phyloP scores from a whole-genome alignment of 2,797 vertebrate genomes.

The Enteromius thamalakanensis region DNA sequence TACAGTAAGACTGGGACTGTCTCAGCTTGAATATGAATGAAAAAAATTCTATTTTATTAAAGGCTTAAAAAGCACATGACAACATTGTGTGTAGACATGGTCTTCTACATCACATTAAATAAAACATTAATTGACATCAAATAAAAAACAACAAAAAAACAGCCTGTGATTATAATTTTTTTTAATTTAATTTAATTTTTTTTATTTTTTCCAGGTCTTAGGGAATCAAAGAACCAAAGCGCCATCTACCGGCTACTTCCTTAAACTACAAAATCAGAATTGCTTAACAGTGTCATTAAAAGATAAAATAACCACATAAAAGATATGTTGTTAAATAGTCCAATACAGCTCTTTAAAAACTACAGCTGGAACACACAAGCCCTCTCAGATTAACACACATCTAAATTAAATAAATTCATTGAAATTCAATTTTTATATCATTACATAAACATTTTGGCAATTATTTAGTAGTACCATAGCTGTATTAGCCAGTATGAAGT shows the following conservation, averaged over 20 bases:
- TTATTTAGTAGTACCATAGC: background rate
- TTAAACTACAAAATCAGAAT: background rate
- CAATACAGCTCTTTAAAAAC: background rate
- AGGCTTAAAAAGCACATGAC: background rate
- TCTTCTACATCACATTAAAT: background rate
- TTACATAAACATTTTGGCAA: background rate
- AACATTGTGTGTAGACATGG: background rate
- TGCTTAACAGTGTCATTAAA: background rate
- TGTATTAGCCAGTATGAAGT: too few relatives aligned
- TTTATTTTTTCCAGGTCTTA: too few relatives aligned
- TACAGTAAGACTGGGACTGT: conserved; percentile 93
- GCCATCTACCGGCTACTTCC: conserved; percentile 26
- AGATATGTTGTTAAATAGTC: background rate
- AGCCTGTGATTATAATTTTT: background rate
- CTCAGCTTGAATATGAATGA: conserved; percentile 83
- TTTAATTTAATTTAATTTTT: too few relatives aligned
- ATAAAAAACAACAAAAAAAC: background rate
- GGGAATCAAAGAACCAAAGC: background rate
- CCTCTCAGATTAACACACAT: background rate
- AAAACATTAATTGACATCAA: too few relatives aligned
- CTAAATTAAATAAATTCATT: background rate
- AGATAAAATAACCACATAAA: background rate
- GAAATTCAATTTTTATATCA: background rate
- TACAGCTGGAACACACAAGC: background rate
- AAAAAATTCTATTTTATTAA: background rate